A percentile compares a stretch with the other conserved stretches of the same genome.
phyloP scores from a whole-genome alignment of 1,140 invertebrate genomes.

The Lordiphosa clarofinis region DNA sequence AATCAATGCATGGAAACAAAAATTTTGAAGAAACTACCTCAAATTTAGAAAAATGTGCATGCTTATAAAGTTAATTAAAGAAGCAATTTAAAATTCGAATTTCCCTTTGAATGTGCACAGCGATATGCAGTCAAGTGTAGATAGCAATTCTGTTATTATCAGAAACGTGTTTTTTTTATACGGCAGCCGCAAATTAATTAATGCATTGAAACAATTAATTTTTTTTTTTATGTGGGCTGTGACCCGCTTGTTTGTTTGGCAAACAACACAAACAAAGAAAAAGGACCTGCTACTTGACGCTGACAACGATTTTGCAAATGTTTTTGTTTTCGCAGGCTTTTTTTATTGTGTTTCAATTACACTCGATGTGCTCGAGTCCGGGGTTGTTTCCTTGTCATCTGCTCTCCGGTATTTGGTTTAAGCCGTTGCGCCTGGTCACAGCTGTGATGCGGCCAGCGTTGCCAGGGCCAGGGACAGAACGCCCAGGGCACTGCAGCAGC shows the following conservation, averaged over 20 bases:
- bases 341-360: slow-evolving; percentile 74
- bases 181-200: slow-evolving; percentile 32
- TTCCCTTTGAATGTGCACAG: too few species aligned
- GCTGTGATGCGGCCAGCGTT: slow-evolving; percentile 48
- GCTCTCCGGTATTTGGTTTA: slow-evolving; percentile 32
- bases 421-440: slow-evolving; percentile 50
- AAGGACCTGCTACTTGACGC: slow-evolving; percentile 46
- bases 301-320: slow-evolving; percentile 28
- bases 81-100: too few species aligned
- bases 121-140: slow-evolving; percentile 3
- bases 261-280: slow-evolving; percentile 44
- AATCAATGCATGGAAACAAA: too few species aligned
- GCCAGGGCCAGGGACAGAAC: slow-evolving; percentile 46
- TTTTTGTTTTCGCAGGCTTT: slow-evolving; percentile 10
- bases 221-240: slow-evolving; percentile 22
- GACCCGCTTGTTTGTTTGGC: slow-evolving; percentile 36
- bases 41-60: too few species aligned
- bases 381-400: slow-evolving; percentile 12
- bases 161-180: slow-evolving; percentile 31
- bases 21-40: too few species aligned
- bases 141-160: slow-evolving; percentile 38
- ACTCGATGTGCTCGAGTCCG: slow-evolving; percentile 26
- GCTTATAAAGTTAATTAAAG: too few species aligned
- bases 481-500: slow-evolving; percentile 45
- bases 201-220: slow-evolving; percentile 44